Evolutionary conservation across 2,113 vertebrate species (phyloP).

Genomic region (Megatriorchis doriae): DNA sequence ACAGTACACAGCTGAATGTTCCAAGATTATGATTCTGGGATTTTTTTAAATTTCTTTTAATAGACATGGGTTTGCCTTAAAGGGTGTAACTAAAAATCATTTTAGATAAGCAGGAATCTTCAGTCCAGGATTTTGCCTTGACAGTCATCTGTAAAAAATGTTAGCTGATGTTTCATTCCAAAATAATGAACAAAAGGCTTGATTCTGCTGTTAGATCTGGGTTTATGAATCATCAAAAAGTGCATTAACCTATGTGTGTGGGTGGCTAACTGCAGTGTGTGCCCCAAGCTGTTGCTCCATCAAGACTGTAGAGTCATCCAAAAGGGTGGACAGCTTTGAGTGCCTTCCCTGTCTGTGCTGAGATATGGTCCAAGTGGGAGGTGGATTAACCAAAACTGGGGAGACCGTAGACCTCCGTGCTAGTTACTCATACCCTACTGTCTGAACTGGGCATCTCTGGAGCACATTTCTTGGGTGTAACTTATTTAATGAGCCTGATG

Average conservation of each 20-base stretch:
- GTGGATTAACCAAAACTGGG: slow-evolving; percentile 25
- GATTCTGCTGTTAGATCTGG: slow-evolving; percentile 17
- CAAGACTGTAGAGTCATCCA: slow-evolving; percentile 19
- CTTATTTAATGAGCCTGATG: slow-evolving; percentile 62
- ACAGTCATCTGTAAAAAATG: slow-evolving; percentile 63
- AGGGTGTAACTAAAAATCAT: slow-evolving; percentile 29
- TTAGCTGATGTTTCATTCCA: slow-evolving; percentile 45
- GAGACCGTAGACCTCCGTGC: slow-evolving; percentile 38
- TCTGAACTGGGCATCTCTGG: slow-evolving; percentile 49
- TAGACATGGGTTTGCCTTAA: slow-evolving; percentile 29
- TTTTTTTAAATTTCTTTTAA: slow-evolving; percentile 63
- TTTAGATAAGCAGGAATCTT: slow-evolving; percentile 52
- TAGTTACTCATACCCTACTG: slow-evolving; percentile 44
- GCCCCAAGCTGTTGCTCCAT: slow-evolving; percentile 34
- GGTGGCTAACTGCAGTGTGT: slow-evolving; percentile 23
- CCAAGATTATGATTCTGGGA: slow-evolving; percentile 6
- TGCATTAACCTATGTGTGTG: slow-evolving; percentile 47
- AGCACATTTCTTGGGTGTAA: slow-evolving; percentile 59
- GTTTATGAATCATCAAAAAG: slow-evolving; percentile 62
- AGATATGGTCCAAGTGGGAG: slow-evolving; percentile 44
- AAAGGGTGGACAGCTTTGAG: slow-evolving; percentile 47
- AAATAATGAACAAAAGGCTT: slow-evolving; percentile 40
- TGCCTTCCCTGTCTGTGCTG: neutral
- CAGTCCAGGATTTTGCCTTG: slow-evolving; percentile 41
- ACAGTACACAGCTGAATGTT: neutral